Base-by-base conservation (phyloP, 1,140 invertebrate genomes). In the Cyclina sinensis region DNA sequence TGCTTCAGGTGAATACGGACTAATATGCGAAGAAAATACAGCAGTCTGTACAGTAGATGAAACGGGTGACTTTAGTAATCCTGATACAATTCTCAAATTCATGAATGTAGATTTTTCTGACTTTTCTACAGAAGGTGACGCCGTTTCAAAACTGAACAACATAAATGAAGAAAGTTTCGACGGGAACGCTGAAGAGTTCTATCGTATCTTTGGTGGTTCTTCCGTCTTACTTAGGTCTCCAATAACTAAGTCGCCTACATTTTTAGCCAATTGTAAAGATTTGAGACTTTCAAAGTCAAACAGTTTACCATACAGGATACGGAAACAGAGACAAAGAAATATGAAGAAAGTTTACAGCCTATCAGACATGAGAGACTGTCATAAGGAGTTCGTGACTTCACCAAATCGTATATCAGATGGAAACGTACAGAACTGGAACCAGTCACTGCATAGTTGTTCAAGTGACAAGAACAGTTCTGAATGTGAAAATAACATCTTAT, bases 281-380 rank as follows among this genome's bases (percentile, higher is more conserved):
- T 16, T 30, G 7, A 9, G 16, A 12, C 21, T 48, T 27, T 12
- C 24, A 32, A 78, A 78, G 27, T 27, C 74, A 1, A 24, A 78
- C 21, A 78, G 74, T 16, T 54, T 78, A 54, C 74, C 74, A 4
- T 78, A 78, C 27, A 78, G 46, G 37, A 0, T 12, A 24, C 30
- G 30, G n/a, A 78, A 78, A 48, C 43, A 78, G 16, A 30, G 24
- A 54, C 43, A 18, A 21, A 43, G 5, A 3, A 74, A 11, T n/a
- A 11, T 46, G 12, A 30, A 30, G 32, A 46, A 54, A 32, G 43
- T 16, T 7, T 16, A 30, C 16, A 78, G 74, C 16, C 24, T 51
- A 9, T 78, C 74, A 27, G 21, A 78, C 43, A 18, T 35, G 35
- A 14, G 4, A 37, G 62, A 30, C 21, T 12, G 48, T 48, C 14